Evolutionary conservation across 2,113 vertebrate species (phyloP).

Genomic region (Uropsilus gracilis): DNA sequence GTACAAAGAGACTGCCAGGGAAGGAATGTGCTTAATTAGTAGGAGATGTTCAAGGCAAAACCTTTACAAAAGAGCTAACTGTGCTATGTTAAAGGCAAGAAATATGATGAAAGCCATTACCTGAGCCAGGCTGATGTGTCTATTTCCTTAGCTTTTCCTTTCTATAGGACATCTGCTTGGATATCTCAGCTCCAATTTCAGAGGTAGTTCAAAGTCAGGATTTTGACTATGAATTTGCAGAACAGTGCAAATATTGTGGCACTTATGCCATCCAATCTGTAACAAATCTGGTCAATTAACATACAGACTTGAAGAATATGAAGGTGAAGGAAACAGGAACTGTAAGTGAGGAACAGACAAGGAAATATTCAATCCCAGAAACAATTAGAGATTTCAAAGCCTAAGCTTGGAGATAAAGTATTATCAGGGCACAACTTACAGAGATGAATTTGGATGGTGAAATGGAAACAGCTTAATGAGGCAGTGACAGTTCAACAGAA

Average conservation of each 20-base stretch:
- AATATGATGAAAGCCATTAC: slow-evolving; percentile 71
- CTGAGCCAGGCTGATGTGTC: neutral
- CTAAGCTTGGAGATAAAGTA: neutral
- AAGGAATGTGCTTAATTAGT: slow-evolving; percentile 80
- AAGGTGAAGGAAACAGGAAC: slow-evolving; percentile 18
- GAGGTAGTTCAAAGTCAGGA: slow-evolving; percentile 56
- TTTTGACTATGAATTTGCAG: slow-evolving; percentile 11
- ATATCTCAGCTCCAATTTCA: slow-evolving; percentile 69
- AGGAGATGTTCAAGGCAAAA: slow-evolving; percentile 75
- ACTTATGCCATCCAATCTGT: neutral
- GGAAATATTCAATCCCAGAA: neutral
- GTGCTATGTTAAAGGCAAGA: slow-evolving; percentile 64
- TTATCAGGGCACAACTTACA: too few species aligned
- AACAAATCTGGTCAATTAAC: slow-evolving; percentile 29
- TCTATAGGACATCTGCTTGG: slow-evolving; percentile 34
- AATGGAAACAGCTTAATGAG: neutral
- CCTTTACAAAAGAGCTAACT: slow-evolving; percentile 68
- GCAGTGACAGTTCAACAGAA: neutral
- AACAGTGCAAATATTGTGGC: neutral
- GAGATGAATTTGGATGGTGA: neutral
- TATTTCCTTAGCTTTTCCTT: slow-evolving; percentile 72
- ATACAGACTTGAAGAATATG: neutral
- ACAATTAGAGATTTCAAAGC: neutral
- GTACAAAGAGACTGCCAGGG: slow-evolving; percentile 67
- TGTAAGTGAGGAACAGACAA: neutral